Evolutionary conservation across 2,797 vertebrate species (phyloP).

Genomic region (Arrhamphus sclerolepis): DNA sequence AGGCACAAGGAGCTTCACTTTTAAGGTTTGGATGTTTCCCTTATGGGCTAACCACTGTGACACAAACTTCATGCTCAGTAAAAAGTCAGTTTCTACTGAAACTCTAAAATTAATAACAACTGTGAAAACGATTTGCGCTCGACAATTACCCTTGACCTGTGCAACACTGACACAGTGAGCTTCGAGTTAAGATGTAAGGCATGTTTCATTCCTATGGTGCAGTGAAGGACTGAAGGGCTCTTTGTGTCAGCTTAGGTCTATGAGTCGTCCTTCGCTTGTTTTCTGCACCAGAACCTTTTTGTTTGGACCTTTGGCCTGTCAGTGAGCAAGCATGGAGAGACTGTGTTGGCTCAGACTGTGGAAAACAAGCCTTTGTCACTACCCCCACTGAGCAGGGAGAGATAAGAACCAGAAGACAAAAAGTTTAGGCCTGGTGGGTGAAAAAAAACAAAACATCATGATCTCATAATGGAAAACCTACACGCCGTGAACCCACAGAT

Average conservation of each 20-base stretch:
- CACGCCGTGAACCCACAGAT: constrained; percentile 50
- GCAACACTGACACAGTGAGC: neutral
- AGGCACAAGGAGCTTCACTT: too few species aligned
- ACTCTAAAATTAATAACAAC: constrained; percentile 7
- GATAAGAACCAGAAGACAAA: constrained; percentile 70
- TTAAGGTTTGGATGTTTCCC: too few species aligned
- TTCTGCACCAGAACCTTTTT: constrained; percentile 34
- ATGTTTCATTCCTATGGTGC: constrained; percentile 39
- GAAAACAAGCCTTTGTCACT: constrained; percentile 67
- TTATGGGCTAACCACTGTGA: too few species aligned
- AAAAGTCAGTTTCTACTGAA: too few species aligned
- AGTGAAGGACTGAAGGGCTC: constrained; percentile 31
- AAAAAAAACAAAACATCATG: constrained; percentile 41
- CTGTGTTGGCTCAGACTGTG: constrained; percentile 55
- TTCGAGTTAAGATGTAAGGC: constrained; percentile 11
- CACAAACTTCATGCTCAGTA: too few species aligned
- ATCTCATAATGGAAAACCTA: constrained; percentile 66
- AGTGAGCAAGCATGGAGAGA: constrained; percentile 41
- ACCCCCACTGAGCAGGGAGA: constrained; percentile 15
- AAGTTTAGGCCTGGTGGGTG: constrained; percentile 30
- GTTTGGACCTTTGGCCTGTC: constrained; percentile 53
- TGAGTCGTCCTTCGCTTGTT: constrained; percentile 18
- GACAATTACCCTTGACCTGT: constrained; percentile 11
- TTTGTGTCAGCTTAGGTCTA: constrained; percentile 29
- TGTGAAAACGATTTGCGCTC: constrained; percentile 4